Evolutionary conservation across 2,113 vertebrate species (phyloP), one percentile per base, ranked within the genome.

Genomic region (Heteronetta atricapilla): DNA sequence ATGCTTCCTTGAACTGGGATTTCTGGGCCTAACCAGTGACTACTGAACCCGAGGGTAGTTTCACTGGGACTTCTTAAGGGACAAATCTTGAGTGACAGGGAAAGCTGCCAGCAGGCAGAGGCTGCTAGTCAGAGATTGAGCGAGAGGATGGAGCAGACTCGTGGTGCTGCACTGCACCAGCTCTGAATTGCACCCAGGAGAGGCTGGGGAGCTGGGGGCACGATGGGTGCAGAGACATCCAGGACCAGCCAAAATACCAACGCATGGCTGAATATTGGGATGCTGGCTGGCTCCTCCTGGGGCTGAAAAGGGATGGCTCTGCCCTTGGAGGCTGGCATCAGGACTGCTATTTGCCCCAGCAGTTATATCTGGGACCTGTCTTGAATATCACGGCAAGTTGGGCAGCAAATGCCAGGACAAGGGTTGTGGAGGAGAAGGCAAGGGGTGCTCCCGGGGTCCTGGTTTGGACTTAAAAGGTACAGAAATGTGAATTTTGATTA

Each of bases 401-500:
- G 36, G 2, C 78, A 46, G 10, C 33, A 89, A 67, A 36, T 6
- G 4, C 18, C 40, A 29, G 13, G 10, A 13, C 6, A 62, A 59
- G 33, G 3, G 21, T 2, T 55, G 21, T 25, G 60, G 16, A 12
- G 40, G 17, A 56, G 44, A 46, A 77, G 28, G 13, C 19, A 64
- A 33, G 22, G 73, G 42, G 10, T 64, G 19, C 25, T 88, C 7
- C 19, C 13, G 29, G 20, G 18, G 17, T 40, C 52, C 60, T 82
- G n/a, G 67, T 92, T 75, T 74, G 75, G 83, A 55, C 81, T 83
- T 81, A 69, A 79, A 89, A 93, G 21, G 67, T 81, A 44, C 29
- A 90, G 74, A 96, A 93, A 96, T 95, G 93, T 95, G 96, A 97
- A 95, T 95, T 97, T 97, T 97, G 96, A 96, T 97, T 97, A 97